Conservation (phyloP, 1,140 invertebrate species). For the Sitobion miscanthi region DNA sequence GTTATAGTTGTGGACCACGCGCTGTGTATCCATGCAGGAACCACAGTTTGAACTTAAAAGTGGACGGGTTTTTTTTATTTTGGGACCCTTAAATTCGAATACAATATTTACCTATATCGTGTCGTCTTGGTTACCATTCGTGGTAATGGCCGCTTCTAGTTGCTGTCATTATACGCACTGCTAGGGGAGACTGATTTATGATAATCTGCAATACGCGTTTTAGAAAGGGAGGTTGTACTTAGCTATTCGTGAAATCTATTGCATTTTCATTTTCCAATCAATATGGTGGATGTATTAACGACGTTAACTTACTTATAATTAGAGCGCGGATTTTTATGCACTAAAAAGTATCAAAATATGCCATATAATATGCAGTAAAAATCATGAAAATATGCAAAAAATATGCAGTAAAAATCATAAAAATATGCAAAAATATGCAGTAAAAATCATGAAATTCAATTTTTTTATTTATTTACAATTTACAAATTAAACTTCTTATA, state of each 20-base stretch:
- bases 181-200: background rate
- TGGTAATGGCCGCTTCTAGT: background rate
- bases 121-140: conserved; percentile 1
- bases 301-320: background rate
- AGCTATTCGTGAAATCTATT: background rate
- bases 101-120: background rate
- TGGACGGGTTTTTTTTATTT: background rate
- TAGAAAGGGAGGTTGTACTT: background rate
- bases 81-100: background rate
- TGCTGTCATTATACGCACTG: background rate
- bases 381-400: too few species aligned
- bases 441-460: too few species aligned
- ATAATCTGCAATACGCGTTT: background rate
- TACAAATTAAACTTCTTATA: too few species aligned
- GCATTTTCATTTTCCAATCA: background rate
- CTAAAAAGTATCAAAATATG: too few species aligned
- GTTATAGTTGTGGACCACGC: background rate
- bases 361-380: too few species aligned
- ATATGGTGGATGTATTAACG: background rate
- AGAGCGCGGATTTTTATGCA: too few species aligned
- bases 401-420: too few species aligned
- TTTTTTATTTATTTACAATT: too few species aligned
- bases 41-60: background rate
- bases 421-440: too few species aligned
- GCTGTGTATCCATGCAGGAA: background rate